Base-by-base conservation (phyloP, 2,113 vertebrate species). In the Rostratula benghalensis region DNA sequence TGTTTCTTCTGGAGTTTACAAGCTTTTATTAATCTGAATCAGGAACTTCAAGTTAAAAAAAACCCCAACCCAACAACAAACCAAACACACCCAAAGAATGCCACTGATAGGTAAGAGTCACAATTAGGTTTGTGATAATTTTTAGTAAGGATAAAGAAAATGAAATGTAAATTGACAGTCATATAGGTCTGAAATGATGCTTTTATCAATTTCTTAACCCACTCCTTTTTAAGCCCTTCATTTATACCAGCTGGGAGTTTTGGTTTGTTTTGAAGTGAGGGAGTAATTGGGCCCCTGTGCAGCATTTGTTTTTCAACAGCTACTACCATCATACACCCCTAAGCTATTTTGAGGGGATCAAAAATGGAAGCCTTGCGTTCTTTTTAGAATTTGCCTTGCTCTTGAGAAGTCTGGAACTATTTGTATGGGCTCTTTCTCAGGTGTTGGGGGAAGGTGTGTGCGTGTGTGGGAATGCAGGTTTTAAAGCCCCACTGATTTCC, bases 201-300 rank as follows among this genome's bases (percentile, higher is more conserved):
- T 74, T 75, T 65, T 74, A 27, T 50, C 51, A 31, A 27, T 84
- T 84, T 92, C 73, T 87, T 78, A 90, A 91, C 10, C 20, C 33
- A 45, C 10, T 67, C 7, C 13, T 93, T 92, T 92, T 94, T 79
- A 91, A 87, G n/a, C 18, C 31, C 11, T 93, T 93, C 57, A 12
- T 31, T 94, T 57, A 46, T 39, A 68, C 61, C 57, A 85, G 74
- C 61, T 65, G 45, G 86, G 87, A 92, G 39, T 68, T 90, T 53
- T 57, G 68, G 24, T 25, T 84, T 81, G 64, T 54, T 95, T 90
- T 94, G 86, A 89, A 92, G 57, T 65, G 1, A 51, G n/a, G 75
- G 68, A 90, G 75, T 87, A 95, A 95, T 46, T 91, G 76, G 80
- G 86, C 57, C 45, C 60, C 80, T 75, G 83, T 77, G 91, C 94